Conservation (phyloP, 2,797 vertebrate genomes). For the Avahi laniger region DNA sequence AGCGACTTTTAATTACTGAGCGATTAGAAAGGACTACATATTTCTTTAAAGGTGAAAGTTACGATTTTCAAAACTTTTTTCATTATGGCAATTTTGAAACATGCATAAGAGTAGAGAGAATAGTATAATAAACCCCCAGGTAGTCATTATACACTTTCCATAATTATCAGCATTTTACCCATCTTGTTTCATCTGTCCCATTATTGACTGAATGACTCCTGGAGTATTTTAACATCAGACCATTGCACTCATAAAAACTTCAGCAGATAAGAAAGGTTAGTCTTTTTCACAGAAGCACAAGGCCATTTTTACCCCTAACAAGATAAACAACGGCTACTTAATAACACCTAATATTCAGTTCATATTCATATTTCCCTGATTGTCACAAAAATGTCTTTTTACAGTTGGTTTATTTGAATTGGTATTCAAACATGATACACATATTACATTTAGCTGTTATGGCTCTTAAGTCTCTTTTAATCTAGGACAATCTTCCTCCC, state of each 20-base stretch:
- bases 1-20: slow-evolving; percentile 46
- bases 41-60: slow-evolving; percentile 25
- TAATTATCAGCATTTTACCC: not conserved
- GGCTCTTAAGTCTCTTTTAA: not conserved
- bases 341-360: not conserved
- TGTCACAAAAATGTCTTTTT: slow-evolving; percentile 1
- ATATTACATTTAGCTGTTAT: not conserved
- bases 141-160: not conserved
- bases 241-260: not conserved
- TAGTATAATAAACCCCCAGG: not conserved
- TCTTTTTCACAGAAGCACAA: not conserved
- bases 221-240: not conserved
- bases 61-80: not conserved
- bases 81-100: not conserved
- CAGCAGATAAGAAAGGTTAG: not conserved
- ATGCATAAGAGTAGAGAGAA: not conserved
- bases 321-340: not conserved
- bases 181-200: not conserved
- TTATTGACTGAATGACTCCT: not conserved
- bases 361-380: not conserved
- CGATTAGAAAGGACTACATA: not conserved
- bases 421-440: not conserved
- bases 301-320: not conserved
- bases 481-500: not conserved
- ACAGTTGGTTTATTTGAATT: not conserved